Base-by-base conservation (phyloP, 2,888 invertebrate species). In the Drosophila phalerata region DNA sequence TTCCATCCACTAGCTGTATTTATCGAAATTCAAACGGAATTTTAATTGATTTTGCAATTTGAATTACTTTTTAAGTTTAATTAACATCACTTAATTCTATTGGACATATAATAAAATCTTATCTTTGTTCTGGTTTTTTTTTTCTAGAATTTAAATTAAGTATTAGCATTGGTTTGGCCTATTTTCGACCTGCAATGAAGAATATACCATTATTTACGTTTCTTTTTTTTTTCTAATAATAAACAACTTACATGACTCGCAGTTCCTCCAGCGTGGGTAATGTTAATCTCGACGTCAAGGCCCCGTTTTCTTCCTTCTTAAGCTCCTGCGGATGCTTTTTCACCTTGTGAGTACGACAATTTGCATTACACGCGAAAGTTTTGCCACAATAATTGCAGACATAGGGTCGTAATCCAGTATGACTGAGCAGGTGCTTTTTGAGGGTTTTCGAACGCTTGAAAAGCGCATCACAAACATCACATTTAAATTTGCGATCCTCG, bases 391-490 rank as follows among this genome's bases (percentile, higher is more conserved):
- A 93, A 55, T 89, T 90, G 58, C 93, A 93, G 5, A 88, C 81
- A 55, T 93, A 93, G 0, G 93, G 93, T 10, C 92, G 81, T 22
- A 93, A 65, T 0, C 92, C 93, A 0, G 91, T 90, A 56, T 93
- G 93, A 19, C 92, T 72, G 2, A 93, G 91, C 8, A 93, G 78
- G 67, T 93, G 93, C 56, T 90, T 92, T 73, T 92, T 92, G 0
- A 92, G 81, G 5, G 93, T 91, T 67, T 93, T 93, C 0, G 92
- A 90, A 19, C 93, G 89, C 55, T 93, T 93, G 60, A 92, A 93
- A 30, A 90, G 90, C 0, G 89, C 89, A 8, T 85, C 88, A 62
- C 92, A 92, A 22, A 89, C 91, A 45, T 91, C 88, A 66, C 92
- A 92, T 71, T 92, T 92, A 34, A 90, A 91, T 37, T 87, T 89